These are phyloP conservation scores for Athrips mouffetella DNA, from an alignment of 2,888 invertebrate genomes.

Conservation along the genomic window DNA sequence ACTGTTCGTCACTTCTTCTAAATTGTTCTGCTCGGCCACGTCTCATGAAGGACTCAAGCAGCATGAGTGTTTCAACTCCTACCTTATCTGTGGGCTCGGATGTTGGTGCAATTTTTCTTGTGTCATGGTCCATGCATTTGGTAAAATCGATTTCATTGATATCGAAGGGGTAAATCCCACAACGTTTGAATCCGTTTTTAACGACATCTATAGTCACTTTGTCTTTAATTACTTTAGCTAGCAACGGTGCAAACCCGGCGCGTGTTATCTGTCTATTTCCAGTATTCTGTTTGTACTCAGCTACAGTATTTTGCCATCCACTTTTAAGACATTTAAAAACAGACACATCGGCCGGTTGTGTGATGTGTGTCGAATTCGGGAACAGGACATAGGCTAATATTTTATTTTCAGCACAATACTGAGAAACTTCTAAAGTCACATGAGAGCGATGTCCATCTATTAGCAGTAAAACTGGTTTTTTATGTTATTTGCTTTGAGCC, in stretches of 20 bases:
- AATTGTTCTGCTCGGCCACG: neutral
- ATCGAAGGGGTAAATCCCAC: neutral
- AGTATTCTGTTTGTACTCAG: slow-evolving; percentile 17
- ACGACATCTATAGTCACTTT: slow-evolving; percentile 10
- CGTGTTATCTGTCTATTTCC: slow-evolving; percentile 16
- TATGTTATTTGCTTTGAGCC: slow-evolving; percentile 36
- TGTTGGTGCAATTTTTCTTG: neutral
- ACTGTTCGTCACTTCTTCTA: neutral
- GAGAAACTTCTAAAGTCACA: slow-evolving; percentile 37
- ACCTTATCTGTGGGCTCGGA: neutral
- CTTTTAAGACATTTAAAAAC: slow-evolving; percentile 42
- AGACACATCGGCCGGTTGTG: slow-evolving; percentile 44
- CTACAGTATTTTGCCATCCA: slow-evolving; percentile 33
- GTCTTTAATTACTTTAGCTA: slow-evolving; percentile 9
- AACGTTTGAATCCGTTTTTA: slow-evolving; percentile 5
- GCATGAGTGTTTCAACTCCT: neutral
- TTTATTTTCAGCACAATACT: slow-evolving; percentile 41
- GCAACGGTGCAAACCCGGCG: slow-evolving; percentile 16
- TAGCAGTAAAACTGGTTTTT: slow-evolving; percentile 42
- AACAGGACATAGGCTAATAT: slow-evolving; percentile 34
- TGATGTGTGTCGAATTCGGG: slow-evolving; percentile 45
- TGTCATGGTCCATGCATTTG: slow-evolving; percentile 11
- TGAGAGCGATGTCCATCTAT: slow-evolving; percentile 50
- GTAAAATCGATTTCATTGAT: neutral
- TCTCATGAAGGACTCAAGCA: no score